Evolutionary conservation across 2,113 vertebrate species (phyloP).

Genomic region (Herpailurus yagouaroundi): DNA sequence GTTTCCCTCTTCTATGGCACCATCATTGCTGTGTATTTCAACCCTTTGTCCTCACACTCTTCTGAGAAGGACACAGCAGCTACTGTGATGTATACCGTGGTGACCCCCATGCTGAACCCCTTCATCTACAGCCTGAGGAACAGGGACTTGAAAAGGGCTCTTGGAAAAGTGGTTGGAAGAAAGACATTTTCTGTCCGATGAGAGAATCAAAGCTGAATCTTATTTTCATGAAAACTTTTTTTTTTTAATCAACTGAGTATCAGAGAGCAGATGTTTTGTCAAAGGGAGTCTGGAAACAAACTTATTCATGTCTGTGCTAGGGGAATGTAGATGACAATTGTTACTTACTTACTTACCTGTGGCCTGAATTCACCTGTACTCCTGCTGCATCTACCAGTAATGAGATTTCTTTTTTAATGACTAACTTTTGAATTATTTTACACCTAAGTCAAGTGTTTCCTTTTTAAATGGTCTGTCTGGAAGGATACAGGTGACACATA

Average conservation of each 20-base stretch:
- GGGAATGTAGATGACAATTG: not conserved
- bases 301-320: not conserved
- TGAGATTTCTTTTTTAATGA: not conserved
- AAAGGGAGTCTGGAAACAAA: not conserved
- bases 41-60: slow-evolving; percentile 59
- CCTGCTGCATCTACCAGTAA: not conserved
- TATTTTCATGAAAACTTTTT: not conserved
- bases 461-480: not conserved
- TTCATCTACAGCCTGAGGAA: slow-evolving; percentile 82
- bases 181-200: not conserved
- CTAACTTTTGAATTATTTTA: not conserved
- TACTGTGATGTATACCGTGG: slow-evolving; percentile 76
- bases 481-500: not conserved
- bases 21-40: slow-evolving; percentile 64
- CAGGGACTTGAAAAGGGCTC: slow-evolving; percentile 63
- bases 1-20: slow-evolving; percentile 77
- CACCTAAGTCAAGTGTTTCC: not conserved
- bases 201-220: not conserved
- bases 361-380: not conserved
- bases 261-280: not conserved
- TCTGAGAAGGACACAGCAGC: not conserved
- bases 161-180: slow-evolving; percentile 31
- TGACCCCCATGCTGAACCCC: slow-evolving; percentile 79
- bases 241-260: not conserved
- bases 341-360: not conserved